Evolutionary conservation across 2,888 invertebrate species (phyloP).

Genomic region (Phytoseiulus persimilis): DNA sequence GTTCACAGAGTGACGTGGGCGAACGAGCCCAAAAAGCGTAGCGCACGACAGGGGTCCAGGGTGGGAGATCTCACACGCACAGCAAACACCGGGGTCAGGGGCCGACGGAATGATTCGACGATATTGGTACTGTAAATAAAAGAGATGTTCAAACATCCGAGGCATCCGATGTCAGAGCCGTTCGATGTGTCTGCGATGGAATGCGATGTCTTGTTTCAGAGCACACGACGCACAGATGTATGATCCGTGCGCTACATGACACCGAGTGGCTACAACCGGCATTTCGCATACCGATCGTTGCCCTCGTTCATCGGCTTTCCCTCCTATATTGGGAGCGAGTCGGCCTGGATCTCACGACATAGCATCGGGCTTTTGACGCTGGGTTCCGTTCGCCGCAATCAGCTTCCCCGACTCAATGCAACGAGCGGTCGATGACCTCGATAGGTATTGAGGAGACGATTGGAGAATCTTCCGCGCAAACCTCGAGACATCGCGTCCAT

Average conservation of each 20-base stretch:
- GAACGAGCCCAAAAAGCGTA: not conserved
- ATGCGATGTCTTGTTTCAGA: not conserved
- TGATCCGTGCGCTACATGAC: not conserved
- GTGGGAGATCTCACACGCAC: not conserved
- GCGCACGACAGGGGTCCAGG: not conserved
- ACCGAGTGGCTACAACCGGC: not conserved
- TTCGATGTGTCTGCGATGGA: not conserved
- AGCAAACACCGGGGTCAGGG: not conserved
- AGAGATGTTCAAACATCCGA: not conserved
- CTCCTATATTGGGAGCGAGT: not conserved
- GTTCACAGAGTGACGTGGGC: not conserved
- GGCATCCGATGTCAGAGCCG: not conserved
- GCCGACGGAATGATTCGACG: not conserved
- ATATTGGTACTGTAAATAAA: not conserved
- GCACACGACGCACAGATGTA: not conserved
- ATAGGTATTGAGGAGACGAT: too few relatives aligned
- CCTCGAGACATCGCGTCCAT: too few relatives aligned
- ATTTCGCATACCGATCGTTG: not conserved
- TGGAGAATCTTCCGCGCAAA: too few relatives aligned
- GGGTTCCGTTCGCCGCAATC: not conserved
- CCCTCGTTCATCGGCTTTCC: not conserved
- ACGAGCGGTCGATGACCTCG: too few relatives aligned
- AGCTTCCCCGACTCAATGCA: too few relatives aligned
- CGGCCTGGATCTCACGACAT: not conserved
- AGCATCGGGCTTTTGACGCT: not conserved